These are phyloP conservation scores for Portevinia maculata DNA, from an alignment of 2,888 invertebrate genomes.

Conservation along the genomic window DNA sequence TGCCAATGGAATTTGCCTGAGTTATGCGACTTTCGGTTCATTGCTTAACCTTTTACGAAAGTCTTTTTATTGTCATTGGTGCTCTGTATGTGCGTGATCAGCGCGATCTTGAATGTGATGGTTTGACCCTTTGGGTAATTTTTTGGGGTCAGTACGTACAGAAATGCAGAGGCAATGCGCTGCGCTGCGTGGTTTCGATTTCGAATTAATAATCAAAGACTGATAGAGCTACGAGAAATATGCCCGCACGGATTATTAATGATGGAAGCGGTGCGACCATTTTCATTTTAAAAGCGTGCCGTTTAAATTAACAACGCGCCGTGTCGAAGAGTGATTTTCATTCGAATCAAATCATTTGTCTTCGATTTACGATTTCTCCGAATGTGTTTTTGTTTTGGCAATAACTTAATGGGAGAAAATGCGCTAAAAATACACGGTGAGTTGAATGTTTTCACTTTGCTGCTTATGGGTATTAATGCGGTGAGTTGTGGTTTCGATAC, in stretches of 20 bases:
- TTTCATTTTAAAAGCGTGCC: conserved; percentile 54
- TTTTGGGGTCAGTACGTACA: conserved; percentile 59
- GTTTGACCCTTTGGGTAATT: conserved; percentile 56
- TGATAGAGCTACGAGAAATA: conserved; percentile 55
- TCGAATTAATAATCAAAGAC: conserved; percentile 63
- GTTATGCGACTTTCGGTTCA: conserved; percentile 64
- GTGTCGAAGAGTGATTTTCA: conserved; percentile 66
- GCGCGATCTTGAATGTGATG: conserved; percentile 29
- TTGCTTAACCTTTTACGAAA: conserved; percentile 70
- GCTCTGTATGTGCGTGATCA: background rate
- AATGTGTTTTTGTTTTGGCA: conserved; percentile 31
- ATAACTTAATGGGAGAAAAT: conserved; percentile 11
- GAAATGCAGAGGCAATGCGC: conserved; percentile 29
- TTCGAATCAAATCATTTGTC: conserved; percentile 60
- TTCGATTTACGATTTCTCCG: conserved; percentile 61
- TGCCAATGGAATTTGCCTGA: conserved; percentile 65
- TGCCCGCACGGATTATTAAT: conserved; percentile 56
- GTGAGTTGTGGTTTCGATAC: background rate
- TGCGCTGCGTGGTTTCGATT: conserved; percentile 5
- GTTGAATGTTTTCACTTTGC: background rate
- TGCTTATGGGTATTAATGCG: too few species aligned
- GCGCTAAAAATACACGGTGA: background rate
- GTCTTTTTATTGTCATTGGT: conserved; percentile 44
- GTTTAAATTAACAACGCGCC: conserved; percentile 63
- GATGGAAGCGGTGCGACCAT: conserved; percentile 50